Conservation (phyloP, 2,888 invertebrate genomes). For the Rhamphomyia laevipes region DNA sequence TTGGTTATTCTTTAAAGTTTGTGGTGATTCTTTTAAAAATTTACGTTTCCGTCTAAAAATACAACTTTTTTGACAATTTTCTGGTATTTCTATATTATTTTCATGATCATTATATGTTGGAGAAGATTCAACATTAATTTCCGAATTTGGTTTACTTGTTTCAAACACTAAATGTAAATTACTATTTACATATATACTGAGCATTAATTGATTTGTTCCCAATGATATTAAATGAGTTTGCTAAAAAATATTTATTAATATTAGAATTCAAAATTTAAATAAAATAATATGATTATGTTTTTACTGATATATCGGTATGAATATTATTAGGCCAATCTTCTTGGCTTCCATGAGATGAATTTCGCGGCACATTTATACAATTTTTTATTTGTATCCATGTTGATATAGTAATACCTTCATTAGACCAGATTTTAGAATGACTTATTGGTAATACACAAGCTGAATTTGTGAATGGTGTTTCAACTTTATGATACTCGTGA, state of each 20-base stretch:
- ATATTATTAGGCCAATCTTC: not conserved
- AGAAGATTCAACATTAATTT: conserved; percentile 14
- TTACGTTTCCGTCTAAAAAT: not conserved
- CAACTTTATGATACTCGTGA: conserved; percentile 27
- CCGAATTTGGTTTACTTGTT: conserved; percentile 29
- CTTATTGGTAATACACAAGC: conserved; percentile 33
- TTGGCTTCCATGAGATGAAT: not conserved
- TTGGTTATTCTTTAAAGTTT: not conserved
- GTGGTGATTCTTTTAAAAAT: not conserved
- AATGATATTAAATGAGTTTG: conserved; percentile 34
- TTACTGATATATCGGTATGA: not conserved
- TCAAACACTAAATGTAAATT: conserved; percentile 31
- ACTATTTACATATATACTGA: conserved; percentile 30
- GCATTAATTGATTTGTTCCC: conserved; percentile 32
- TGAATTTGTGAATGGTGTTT: conserved; percentile 30
- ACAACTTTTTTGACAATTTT: not conserved
- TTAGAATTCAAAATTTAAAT: too few species aligned
- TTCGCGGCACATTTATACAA: conserved; percentile 19
- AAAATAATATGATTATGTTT: not conserved
- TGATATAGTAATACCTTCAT: conserved; percentile 31
- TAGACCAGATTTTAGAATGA: conserved; percentile 29
- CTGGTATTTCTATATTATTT: conserved; percentile 3
- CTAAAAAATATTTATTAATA: conserved; percentile 13
- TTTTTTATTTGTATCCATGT: conserved; percentile 32
- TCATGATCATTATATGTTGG: not conserved